These are phyloP conservation scores for Galeopsomyia nigrocyanea DNA, from an alignment of 2,888 invertebrate genomes.

Conservation along the genomic window DNA sequence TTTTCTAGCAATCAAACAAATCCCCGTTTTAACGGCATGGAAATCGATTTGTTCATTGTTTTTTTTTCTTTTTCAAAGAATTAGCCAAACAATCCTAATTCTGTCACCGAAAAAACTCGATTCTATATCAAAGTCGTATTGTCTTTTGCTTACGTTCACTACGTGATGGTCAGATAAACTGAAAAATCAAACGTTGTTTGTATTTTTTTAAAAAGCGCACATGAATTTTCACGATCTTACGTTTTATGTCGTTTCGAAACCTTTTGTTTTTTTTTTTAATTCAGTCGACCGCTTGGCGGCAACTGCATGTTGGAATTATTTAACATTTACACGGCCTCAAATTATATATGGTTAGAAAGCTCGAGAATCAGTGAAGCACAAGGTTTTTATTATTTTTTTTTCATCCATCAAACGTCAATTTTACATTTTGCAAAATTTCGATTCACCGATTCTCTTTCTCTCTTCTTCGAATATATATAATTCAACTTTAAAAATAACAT, in stretches of 20 bases:
- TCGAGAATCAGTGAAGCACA: conserved; percentile 17
- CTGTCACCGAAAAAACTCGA: conserved; percentile 23
- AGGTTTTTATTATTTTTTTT: conserved; percentile 2
- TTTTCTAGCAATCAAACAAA: background rate
- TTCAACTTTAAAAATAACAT: conserved; percentile 26
- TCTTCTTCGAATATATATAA: conserved; percentile 8
- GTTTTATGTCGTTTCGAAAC: no score
- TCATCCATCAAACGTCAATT: background rate
- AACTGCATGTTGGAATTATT: conserved; percentile 7
- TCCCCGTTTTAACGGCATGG: conserved; percentile 20
- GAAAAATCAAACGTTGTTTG: background rate
- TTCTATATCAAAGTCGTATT: conserved; percentile 46
- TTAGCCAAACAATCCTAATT: conserved; percentile 7
- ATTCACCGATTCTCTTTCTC: background rate
- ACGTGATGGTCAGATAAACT: conserved; percentile 6
- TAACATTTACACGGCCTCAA: conserved; percentile 18
- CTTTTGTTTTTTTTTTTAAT: background rate
- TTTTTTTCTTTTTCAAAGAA: conserved; percentile 12
- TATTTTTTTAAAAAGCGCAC: background rate
- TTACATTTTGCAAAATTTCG: background rate
- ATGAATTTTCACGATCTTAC: conserved; percentile 16
- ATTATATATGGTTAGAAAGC: conserved; percentile 1
- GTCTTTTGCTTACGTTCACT: conserved; percentile 31
- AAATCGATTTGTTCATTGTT: background rate
- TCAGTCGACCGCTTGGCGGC: conserved; percentile 33